Conservation (phyloP, 2,797 vertebrate species). For the Enteromius viviparus region DNA sequence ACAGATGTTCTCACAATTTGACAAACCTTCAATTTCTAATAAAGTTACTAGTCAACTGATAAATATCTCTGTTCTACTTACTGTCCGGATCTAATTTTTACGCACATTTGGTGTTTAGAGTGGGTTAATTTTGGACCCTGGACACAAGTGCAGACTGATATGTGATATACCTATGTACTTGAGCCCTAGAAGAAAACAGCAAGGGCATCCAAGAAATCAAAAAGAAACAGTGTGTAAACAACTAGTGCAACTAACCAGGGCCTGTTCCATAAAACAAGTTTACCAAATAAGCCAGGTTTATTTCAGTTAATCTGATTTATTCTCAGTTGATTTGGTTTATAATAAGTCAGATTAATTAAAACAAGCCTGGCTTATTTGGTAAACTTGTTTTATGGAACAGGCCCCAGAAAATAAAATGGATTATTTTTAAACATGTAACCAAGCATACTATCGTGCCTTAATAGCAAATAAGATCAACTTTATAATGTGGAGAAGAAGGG, state of each 20-base stretch:
- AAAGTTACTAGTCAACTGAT: background rate
- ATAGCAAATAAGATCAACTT: background rate
- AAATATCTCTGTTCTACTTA: background rate
- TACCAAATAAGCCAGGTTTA: no score
- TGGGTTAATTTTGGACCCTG: conserved; percentile 7
- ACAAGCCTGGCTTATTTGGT: no score
- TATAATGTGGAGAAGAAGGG: background rate
- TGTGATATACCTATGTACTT: conserved; percentile 16
- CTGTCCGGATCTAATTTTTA: background rate
- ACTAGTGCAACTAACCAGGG: background rate
- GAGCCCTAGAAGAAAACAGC: background rate
- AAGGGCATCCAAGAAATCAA: conserved; percentile 11
- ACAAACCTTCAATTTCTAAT: background rate
- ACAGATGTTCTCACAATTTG: conserved; percentile 8
- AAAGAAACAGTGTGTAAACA: background rate
- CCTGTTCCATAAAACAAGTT: no score
- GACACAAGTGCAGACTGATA: conserved; percentile 15
- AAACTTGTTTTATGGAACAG: no score
- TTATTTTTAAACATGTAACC: background rate
- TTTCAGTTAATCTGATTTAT: no score
- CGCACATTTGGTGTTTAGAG: background rate
- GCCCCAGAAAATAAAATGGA: no score
- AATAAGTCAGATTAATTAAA: no score
- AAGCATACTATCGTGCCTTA: background rate
- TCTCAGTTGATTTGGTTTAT: no score